A percentile compares a stretch with the other conserved stretches of the same genome.
Conservation (phyloP, 2,113 vertebrate species). For the Papio anubis region DNA sequence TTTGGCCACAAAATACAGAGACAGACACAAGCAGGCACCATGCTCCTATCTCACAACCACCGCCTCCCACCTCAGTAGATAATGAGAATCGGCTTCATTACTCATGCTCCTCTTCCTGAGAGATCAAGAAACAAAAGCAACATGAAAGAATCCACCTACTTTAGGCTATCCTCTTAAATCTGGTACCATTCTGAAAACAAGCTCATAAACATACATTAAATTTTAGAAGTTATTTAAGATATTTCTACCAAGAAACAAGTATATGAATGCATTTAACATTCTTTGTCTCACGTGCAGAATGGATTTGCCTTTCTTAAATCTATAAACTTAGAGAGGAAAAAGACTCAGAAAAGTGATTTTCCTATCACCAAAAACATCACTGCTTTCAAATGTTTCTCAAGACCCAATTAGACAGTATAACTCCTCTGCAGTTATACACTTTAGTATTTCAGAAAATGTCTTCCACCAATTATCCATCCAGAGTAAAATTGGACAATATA, state of each 20-base stretch:
- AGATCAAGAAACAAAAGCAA: slow-evolving; percentile 43
- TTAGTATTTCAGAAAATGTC: slow-evolving; percentile 60
- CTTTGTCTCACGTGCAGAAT: slow-evolving; percentile 28
- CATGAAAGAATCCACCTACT: slow-evolving; percentile 29
- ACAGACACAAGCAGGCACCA: neutral
- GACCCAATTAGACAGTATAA: slow-evolving; percentile 35
- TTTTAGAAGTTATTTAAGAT: neutral
- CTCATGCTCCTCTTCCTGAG: neutral
- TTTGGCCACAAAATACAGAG: neutral
- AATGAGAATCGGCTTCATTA: slow-evolving; percentile 6
- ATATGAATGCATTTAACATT: neutral
- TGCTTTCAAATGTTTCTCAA: slow-evolving; percentile 46
- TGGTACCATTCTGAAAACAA: slow-evolving; percentile 22
- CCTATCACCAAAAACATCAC: slow-evolving; percentile 34
- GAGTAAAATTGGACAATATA: slow-evolving; percentile 7
- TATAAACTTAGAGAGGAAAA: neutral
- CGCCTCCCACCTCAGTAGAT: neutral
- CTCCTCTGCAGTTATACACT: slow-evolving; percentile 47
- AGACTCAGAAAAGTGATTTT: slow-evolving; percentile 36
- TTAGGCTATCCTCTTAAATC: slow-evolving; percentile 13
- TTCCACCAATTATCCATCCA: slow-evolving; percentile 51
- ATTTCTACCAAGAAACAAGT: slow-evolving; percentile 23
- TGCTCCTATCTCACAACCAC: neutral
- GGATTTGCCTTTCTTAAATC: slow-evolving; percentile 1
- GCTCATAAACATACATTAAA: neutral